phyloP scores from a whole-genome alignment of 1,140 invertebrate species.

The Drosophila orena region DNA sequence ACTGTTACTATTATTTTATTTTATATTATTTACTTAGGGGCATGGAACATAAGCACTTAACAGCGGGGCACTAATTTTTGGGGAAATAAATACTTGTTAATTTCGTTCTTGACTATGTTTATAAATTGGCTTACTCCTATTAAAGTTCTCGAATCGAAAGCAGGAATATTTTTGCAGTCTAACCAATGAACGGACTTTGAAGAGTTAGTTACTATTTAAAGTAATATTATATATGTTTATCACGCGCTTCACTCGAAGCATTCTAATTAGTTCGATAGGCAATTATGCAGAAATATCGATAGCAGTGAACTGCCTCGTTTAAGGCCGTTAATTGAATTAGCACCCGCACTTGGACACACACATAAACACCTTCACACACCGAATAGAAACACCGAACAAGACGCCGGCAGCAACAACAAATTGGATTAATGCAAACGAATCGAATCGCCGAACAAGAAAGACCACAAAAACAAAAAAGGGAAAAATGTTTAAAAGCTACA shows the following conservation, averaged over 20 bases:
- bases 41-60: constrained; percentile 29
- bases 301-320: constrained; percentile 2
- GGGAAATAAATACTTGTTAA: constrained; percentile 13
- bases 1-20: constrained; percentile 12
- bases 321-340: constrained; percentile 70
- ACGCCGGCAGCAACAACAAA: constrained; percentile 49
- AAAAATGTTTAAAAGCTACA: constrained; percentile 42
- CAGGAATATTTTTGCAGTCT: too few relatives aligned
- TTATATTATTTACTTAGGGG: too few relatives aligned
- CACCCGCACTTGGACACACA: constrained; percentile 29
- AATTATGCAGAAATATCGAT: constrained; percentile 19
- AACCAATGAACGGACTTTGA: too few relatives aligned
- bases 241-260: too few relatives aligned
- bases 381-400: constrained; percentile 17
- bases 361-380: not conserved
- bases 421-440: constrained; percentile 70
- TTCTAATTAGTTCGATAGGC: not conserved
- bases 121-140: too few relatives aligned
- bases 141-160: too few relatives aligned
- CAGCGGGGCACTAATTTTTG: constrained; percentile 35
- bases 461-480: not conserved
- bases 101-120: too few relatives aligned
- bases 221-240: too few relatives aligned
- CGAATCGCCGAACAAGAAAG: constrained; percentile 29
- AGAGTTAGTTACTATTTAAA: too few relatives aligned